Conservation (phyloP, 2,888 invertebrate species). For the Protophormia terraenovae region DNA sequence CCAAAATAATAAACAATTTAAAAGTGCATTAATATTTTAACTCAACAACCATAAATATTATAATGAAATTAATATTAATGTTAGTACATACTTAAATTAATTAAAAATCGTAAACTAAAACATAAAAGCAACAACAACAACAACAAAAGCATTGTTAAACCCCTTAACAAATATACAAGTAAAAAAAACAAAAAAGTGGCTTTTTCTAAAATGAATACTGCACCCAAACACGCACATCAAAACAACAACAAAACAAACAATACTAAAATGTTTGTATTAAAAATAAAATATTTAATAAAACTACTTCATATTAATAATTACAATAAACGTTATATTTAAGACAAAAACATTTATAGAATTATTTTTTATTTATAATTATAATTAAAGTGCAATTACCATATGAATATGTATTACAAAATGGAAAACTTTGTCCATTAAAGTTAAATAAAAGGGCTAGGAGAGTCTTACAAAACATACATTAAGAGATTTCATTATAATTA, state of each 20-base stretch:
- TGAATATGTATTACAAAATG: neutral
- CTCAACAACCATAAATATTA: constrained; percentile 63
- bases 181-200: constrained; percentile 10
- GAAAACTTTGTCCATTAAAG: neutral
- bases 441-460: neutral
- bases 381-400: constrained; percentile 20
- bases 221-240: constrained; percentile 58
- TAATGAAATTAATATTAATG: constrained; percentile 63
- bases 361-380: constrained; percentile 1
- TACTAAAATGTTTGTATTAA: neutral
- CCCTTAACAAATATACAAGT: neutral
- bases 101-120: constrained; percentile 51
- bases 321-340: constrained; percentile 28
- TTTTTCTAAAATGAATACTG: constrained; percentile 41
- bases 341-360: neutral
- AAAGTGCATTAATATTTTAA: constrained; percentile 67
- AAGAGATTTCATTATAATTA: neutral
- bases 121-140: neutral
- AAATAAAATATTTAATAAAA: constrained; percentile 12
- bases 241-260: neutral
- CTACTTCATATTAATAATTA: constrained; percentile 7
- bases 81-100: constrained; percentile 60
- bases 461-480: neutral
- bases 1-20: constrained; percentile 59
- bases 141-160: neutral